phyloP scores from a whole-genome alignment of 2,113 vertebrate species.

The Nannospalax galili region DNA sequence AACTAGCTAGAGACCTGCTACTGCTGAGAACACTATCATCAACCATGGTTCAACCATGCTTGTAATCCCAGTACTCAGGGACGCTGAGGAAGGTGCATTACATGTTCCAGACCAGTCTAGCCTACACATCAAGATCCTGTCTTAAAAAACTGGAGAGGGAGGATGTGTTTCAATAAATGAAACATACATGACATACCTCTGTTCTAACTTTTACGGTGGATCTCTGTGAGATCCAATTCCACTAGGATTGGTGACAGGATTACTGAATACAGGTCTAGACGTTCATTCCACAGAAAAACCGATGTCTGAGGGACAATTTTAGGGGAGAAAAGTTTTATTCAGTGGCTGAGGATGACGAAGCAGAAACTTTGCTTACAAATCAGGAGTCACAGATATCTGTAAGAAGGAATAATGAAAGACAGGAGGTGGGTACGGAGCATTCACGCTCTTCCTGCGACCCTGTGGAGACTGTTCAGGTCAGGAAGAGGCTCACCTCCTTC shows the following conservation, averaged over 20 bases:
- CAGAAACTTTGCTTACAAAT: background rate
- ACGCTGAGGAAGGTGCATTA: background rate
- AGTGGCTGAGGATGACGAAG: background rate
- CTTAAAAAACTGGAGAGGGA: background rate
- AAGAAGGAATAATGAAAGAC: no score
- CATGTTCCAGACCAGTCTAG: background rate
- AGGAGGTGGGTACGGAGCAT: no score
- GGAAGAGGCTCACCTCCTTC: background rate
- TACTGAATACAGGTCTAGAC: background rate
- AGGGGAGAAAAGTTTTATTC: background rate
- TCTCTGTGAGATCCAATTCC: no score
- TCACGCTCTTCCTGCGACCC: background rate
- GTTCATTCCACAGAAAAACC: background rate
- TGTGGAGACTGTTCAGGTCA: background rate
- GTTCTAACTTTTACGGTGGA: no score
- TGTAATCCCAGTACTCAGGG: background rate
- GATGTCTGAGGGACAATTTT: background rate
- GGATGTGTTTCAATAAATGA: slow-evolving; percentile 4
- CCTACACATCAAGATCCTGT: background rate
- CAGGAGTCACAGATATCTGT: background rate
- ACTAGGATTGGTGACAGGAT: background rate
- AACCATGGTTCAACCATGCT: background rate
- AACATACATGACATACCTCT: slow-evolving; percentile 26
- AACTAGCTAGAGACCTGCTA: background rate
- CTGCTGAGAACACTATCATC: background rate